These are phyloP conservation scores for Macrosteles quadrilineatus DNA, from an alignment of 1,140 invertebrate species.

Conservation along the genomic window DNA sequence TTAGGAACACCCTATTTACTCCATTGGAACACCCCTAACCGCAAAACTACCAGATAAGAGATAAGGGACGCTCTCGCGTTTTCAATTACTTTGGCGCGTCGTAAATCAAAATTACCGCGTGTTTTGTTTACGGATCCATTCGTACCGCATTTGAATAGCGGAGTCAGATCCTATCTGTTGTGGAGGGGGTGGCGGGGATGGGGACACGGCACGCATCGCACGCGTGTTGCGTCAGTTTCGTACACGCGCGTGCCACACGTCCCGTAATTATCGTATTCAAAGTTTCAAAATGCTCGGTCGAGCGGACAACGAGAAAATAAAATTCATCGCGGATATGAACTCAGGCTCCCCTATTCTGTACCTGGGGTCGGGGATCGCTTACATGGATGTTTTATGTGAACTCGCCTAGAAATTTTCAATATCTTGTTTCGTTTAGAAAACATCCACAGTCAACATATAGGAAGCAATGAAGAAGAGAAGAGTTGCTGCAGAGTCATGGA, in stretches of 20 bases:
- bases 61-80: too few species aligned
- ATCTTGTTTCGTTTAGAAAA: too few species aligned
- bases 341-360: too few species aligned
- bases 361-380: background rate
- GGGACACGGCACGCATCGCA: background rate
- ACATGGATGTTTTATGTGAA: slow-evolving; percentile 14
- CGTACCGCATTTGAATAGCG: slow-evolving; percentile 7
- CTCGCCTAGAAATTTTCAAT: background rate
- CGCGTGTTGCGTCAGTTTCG: slow-evolving; percentile 5
- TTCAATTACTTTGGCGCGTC: background rate
- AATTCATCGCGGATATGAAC: slow-evolving; percentile 15
- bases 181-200: background rate
- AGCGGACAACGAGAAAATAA: slow-evolving; percentile 29
- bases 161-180: slow-evolving; percentile 5
- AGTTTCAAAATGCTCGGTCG: slow-evolving; percentile 8
- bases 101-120: slow-evolving; percentile 13
- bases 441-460: too few species aligned
- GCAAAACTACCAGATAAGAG: too few species aligned
- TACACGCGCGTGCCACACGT: slow-evolving; percentile 6
- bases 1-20: too few species aligned
- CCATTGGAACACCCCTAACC: too few species aligned
- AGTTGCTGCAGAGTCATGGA: too few species aligned
- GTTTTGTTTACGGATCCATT: slow-evolving; percentile 10
- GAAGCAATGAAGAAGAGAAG: too few species aligned
- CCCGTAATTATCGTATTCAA: slow-evolving; percentile 29